Evolutionary conservation across 30 jellyfish, hydroid and myxozoan genomes (phyloP).

Genomic region (Cassiopea xamachana): DNA sequence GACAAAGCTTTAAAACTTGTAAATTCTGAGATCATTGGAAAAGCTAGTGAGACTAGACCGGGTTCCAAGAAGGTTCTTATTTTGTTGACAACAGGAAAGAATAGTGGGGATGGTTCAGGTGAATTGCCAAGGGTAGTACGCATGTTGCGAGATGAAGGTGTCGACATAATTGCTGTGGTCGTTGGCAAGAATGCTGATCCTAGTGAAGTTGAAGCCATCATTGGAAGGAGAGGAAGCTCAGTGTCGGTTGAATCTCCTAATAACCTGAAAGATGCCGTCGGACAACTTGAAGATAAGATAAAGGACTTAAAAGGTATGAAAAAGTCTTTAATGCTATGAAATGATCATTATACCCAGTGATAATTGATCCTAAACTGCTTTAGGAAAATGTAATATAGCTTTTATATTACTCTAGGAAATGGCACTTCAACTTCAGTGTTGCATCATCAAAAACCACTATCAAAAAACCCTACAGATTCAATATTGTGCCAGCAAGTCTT

Average conservation of each 20-base stretch:
- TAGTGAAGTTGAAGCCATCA: constrained; percentile 22
- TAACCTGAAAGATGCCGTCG: constrained; percentile 28
- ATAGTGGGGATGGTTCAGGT: constrained; percentile 59
- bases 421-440: no score
- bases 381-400: no score
- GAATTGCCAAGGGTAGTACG: constrained; percentile 69
- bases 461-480: no score
- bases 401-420: no score
- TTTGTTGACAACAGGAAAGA: constrained; percentile 80
- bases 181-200: constrained; percentile 75
- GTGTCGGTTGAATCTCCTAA: constrained; percentile 13
- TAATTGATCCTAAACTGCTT: no score
- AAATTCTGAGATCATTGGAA: constrained; percentile 21
- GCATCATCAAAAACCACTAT: no score
- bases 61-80: constrained; percentile 58
- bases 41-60: constrained; percentile 38
- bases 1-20: constrained; percentile 62
- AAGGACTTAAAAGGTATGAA: constrained; percentile 31
- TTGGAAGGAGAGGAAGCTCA: constrained; percentile 37
- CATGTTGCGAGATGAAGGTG: constrained; percentile 50
- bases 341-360: no score
- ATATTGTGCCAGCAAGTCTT: no score
- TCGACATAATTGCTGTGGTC: constrained; percentile 66
- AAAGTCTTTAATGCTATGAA: not conserved
- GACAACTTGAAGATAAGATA: constrained; percentile 41